Evolutionary conservation across 1,140 invertebrate species (phyloP).

Genomic region (Drosophila lacteicornis): DNA sequence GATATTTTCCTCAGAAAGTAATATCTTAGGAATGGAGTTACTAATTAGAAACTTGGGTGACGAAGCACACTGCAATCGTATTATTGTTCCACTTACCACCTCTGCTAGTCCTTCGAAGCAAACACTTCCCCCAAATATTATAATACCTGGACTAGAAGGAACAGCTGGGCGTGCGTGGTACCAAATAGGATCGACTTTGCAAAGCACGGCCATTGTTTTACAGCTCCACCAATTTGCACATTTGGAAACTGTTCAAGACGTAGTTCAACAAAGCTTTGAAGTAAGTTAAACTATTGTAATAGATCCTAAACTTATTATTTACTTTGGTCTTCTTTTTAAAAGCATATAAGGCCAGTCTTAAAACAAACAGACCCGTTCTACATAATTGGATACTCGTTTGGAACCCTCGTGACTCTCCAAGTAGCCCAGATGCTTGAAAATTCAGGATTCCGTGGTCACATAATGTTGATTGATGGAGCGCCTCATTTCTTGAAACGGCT

Average conservation of each 20-base stretch:
- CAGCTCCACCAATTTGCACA: conserved; percentile 65
- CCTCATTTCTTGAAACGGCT: conserved; percentile 86
- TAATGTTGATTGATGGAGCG: conserved; percentile 87
- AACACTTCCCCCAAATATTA: conserved; percentile 86
- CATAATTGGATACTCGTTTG: conserved; percentile 89
- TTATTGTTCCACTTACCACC: conserved; percentile 71
- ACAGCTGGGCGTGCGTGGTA: conserved; percentile 85
- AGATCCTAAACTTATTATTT: too few species aligned
- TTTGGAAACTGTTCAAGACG: conserved; percentile 59
- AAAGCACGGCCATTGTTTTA: conserved; percentile 56
- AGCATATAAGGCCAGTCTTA: conserved; percentile 87
- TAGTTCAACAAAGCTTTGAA: conserved; percentile 59
- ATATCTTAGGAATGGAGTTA: conserved; percentile 85
- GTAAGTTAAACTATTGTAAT: conserved; percentile 38
- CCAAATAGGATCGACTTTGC: conserved; percentile 56
- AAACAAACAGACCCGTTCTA: conserved; percentile 86
- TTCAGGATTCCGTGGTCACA: conserved; percentile 86
- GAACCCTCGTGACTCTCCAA: conserved; percentile 87
- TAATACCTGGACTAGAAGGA: conserved; percentile 94
- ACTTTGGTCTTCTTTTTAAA: background rate
- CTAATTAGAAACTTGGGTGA: conserved; percentile 87
- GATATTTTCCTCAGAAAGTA: conserved; percentile 66
- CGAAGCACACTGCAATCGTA: conserved; percentile 82
- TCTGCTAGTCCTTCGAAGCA: conserved; percentile 77
- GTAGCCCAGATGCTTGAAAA: conserved; percentile 86